Evolutionary conservation across 2,113 vertebrate species (phyloP).

Genomic region (Pteronura brasiliensis): DNA sequence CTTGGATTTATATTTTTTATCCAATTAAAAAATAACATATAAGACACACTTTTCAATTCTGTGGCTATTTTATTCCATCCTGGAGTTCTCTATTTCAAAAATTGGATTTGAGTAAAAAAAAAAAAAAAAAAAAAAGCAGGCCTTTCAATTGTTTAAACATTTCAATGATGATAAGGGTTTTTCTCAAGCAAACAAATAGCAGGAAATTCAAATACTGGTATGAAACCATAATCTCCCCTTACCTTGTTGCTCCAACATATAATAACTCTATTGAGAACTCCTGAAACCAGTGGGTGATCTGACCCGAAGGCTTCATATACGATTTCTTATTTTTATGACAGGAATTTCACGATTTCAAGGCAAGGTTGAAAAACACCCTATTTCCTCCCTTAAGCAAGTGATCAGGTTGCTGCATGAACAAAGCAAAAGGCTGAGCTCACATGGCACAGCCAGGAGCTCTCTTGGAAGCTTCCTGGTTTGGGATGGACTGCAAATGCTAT

Average conservation of each 20-base stretch:
- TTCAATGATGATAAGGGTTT: constrained; percentile 18
- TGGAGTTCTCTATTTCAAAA: constrained; percentile 48
- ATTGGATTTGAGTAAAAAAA: not conserved
- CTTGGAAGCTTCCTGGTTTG: not conserved
- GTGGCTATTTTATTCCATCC: constrained; percentile 19
- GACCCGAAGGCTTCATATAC: constrained; percentile 31
- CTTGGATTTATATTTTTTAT: constrained; percentile 50
- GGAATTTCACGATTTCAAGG: constrained; percentile 32
- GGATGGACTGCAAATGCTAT: constrained; percentile 36
- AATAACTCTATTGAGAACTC: constrained; percentile 51
- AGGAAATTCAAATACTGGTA: constrained; percentile 56
- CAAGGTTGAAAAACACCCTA: constrained; percentile 12
- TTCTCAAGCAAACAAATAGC: constrained; percentile 49
- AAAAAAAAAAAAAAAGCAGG: not conserved
- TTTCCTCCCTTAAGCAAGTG: not conserved
- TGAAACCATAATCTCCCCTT: constrained; percentile 38
- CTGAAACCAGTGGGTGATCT: not conserved
- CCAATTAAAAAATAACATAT: constrained; percentile 59
- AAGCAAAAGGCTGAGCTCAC: constrained; percentile 27
- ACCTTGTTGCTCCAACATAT: constrained; percentile 23
- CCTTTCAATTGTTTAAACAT: constrained; percentile 44
- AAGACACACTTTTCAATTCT: constrained; percentile 56
- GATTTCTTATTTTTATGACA: constrained; percentile 60
- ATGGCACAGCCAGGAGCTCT: not conserved
- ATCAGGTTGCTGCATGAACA: constrained; percentile 43